Percentiles rank a stretch among this genome's conserved stretches.
Conservation (phyloP, 2,797 vertebrate species). For the Gastrophryne carolinensis region DNA sequence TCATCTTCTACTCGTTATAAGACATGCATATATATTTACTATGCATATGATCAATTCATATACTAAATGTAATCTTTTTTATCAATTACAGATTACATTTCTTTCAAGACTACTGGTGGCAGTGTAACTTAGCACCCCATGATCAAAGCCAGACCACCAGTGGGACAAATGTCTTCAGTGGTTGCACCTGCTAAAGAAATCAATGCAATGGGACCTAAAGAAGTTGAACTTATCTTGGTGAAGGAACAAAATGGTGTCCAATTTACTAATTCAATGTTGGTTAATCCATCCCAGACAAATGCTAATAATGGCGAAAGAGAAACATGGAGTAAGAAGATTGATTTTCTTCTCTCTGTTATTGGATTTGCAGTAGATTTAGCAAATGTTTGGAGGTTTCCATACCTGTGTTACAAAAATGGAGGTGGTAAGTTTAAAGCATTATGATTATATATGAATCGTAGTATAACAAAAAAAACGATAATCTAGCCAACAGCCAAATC, state of each 20-base stretch:
- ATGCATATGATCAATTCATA: no score
- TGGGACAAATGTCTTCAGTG: slow-evolving; percentile 72
- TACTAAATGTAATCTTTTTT: no score
- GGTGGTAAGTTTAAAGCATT: slow-evolving; percentile 74
- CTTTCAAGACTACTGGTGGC: neutral
- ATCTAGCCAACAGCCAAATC: no score
- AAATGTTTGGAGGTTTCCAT: slow-evolving; percentile 90
- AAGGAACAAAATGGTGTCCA: slow-evolving; percentile 89
- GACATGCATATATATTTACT: no score
- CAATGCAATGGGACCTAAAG: slow-evolving; percentile 76
- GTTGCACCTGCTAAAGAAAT: slow-evolving; percentile 63
- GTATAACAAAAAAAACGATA: no score
- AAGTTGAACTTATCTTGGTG: slow-evolving; percentile 83
- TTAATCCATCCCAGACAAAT: slow-evolving; percentile 64
- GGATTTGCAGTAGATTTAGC: slow-evolving; percentile 89
- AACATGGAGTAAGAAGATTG: slow-evolving; percentile 89
- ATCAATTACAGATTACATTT: no score
- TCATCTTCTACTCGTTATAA: no score
- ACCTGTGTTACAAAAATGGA: slow-evolving; percentile 90
- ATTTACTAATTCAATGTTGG: slow-evolving; percentile 78
- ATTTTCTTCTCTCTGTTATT: slow-evolving; percentile 87
- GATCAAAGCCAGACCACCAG: slow-evolving; percentile 65
- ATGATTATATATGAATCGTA: no score
- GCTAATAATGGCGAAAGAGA: slow-evolving; percentile 73
- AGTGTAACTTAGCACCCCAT: slow-evolving; percentile 57